Evolutionary conservation across 2,888 invertebrate species (phyloP), one percentile per base, ranked within the genome.

Genomic region (Heliconius sara): DNA sequence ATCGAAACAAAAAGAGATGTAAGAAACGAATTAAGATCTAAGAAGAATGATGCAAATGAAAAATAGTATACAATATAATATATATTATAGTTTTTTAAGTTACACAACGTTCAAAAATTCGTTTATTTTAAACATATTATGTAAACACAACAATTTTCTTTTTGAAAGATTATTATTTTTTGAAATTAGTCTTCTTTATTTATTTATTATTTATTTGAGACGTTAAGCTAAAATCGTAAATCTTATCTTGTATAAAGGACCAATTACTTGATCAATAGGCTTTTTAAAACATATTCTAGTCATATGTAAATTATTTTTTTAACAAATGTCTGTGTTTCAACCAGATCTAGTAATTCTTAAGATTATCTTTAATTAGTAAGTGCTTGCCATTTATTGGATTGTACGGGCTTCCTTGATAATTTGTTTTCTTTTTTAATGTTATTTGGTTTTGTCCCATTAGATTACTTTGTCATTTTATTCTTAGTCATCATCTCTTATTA

Each of bases 241-340:
- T 83, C 83, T 82, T 79, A 43, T 77, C 76, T 77, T 82, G 81
- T 82, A 80, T 34, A 84, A 82, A 81, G 63, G 57, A 77, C 27
- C 76, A 66, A 73, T 65, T 72, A 71, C 78, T 81, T 52, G 80
- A 82, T 82, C 74, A 79, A 83, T 84, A 83, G 82, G 43, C 81
- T 74, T 78, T 77, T 81, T 78, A 89, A 87, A 88, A 88, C 87
- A 85, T 63, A 80, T 82, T 92, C 91, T 91, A 92, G 93, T 93
- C 94, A 93, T 91, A 86, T 86, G 88, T 86, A 86, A 86, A 85
- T 85, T 83, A 84, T 86, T 89, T 87, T 65, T 91, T 82, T 88
- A 88, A 88, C 85, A 95, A 95, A 95, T 95, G 94, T 93, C 92
- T 92, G 95, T 95, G 94, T 88, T 87, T 92, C 91, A 89, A 93